A percentile compares a stretch with the other conserved stretches of the same genome.
Evolutionary conservation across 2,797 vertebrate species (phyloP).

Genomic region (Pyrocephalus nanus): DNA sequence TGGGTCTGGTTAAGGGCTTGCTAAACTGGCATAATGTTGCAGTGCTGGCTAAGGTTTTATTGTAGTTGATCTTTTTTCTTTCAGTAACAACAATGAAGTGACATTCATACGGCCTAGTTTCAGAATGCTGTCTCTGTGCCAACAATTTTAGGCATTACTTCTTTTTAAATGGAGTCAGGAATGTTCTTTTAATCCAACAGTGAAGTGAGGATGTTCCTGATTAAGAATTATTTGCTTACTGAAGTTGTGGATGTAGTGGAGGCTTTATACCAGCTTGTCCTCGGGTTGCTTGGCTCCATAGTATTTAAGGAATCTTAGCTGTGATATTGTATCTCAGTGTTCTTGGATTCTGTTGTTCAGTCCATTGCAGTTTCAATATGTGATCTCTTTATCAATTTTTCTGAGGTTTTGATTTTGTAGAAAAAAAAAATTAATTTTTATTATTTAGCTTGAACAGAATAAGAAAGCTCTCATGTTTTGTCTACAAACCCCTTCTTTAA

Average conservation of each 20-base stretch:
- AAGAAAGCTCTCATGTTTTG: neutral
- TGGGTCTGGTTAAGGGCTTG: slow-evolving; percentile 57
- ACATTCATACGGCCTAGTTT: slow-evolving; percentile 79
- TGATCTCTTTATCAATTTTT: neutral
- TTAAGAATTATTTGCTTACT: slow-evolving; percentile 19
- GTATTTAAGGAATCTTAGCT: neutral
- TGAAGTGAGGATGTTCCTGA: slow-evolving; percentile 43
- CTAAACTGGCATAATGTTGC: slow-evolving; percentile 75
- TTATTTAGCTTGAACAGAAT: neutral
- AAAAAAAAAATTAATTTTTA: neutral
- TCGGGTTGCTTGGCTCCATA: neutral
- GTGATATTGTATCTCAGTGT: neutral
- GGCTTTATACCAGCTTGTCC: neutral
- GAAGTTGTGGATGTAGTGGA: slow-evolving; percentile 4
- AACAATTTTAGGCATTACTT: slow-evolving; percentile 75
- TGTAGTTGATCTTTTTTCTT: slow-evolving; percentile 75
- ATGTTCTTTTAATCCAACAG: slow-evolving; percentile 72
- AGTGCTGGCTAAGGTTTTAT: slow-evolving; percentile 73
- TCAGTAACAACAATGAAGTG: slow-evolving; percentile 79
- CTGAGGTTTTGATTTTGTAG: neutral
- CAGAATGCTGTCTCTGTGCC: slow-evolving; percentile 70
- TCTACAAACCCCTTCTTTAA: neutral
- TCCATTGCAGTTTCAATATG: neutral
- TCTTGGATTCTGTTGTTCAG: neutral
- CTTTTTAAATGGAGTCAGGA: slow-evolving; percentile 69